phyloP scores from a whole-genome alignment of 2,113 vertebrate species.

The Accipiter cooperii region DNA sequence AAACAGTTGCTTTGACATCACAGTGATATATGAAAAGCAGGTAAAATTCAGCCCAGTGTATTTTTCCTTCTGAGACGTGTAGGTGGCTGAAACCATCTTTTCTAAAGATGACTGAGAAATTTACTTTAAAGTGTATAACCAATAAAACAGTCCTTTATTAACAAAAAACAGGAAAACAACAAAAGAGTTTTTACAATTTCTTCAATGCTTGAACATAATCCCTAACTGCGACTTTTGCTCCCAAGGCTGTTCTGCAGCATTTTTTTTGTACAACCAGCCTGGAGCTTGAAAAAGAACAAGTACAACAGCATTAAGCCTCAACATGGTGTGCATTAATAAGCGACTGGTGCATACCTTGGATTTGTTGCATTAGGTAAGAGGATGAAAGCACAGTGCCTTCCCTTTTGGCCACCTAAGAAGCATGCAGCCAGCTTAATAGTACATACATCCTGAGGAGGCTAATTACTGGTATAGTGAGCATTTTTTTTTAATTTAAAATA shows the following conservation, averaged over 20 bases:
- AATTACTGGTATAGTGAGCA: background rate
- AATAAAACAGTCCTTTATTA: conserved; percentile 17
- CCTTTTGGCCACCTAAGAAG: background rate
- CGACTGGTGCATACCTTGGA: background rate
- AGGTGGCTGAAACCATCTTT: conserved; percentile 1
- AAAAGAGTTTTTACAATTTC: conserved; percentile 26
- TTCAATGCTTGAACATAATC: conserved; percentile 14
- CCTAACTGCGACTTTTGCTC: conserved; percentile 35
- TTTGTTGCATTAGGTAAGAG: conserved; percentile 12
- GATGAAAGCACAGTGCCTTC: conserved; percentile 24
- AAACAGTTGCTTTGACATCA: conserved; percentile 38
- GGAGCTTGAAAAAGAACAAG: conserved; percentile 7
- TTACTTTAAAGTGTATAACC: background rate
- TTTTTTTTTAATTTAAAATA: background rate
- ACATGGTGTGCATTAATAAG: conserved; percentile 16
- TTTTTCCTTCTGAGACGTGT: conserved; percentile 43
- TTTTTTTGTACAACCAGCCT: conserved; percentile 18
- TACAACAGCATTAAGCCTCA: conserved; percentile 39
- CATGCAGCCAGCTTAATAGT: background rate
- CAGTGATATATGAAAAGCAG: background rate
- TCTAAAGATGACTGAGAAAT: conserved; percentile 44
- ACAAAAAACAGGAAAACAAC: background rate
- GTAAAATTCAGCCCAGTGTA: background rate
- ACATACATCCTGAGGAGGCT: background rate
- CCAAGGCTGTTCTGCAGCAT: background rate